Evolutionary conservation across 2,113 vertebrate genomes (phyloP).

Genomic region (Talpa occidentalis): DNA sequence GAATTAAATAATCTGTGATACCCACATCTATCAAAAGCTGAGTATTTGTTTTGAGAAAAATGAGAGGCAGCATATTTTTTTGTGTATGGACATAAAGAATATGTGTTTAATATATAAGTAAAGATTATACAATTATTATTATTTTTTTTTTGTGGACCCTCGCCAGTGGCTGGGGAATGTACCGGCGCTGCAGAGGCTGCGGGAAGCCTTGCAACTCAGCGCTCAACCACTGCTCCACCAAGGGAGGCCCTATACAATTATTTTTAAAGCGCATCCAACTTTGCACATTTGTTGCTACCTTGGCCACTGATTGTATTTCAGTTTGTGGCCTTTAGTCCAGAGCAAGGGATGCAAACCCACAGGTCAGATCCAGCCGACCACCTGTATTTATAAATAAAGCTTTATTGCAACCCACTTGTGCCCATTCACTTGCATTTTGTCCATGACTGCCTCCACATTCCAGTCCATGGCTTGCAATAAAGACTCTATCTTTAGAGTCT

Average conservation of each 20-base stretch:
- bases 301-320: not conserved
- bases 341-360: not conserved
- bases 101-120: not conserved
- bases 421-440: not conserved
- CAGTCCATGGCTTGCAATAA: rapidly evolving
- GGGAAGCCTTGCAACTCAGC: too few relatives aligned
- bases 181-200: too few relatives aligned
- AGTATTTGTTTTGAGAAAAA: slow-evolving; percentile 2
- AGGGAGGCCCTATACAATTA: too few relatives aligned
- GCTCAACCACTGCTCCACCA: too few relatives aligned
- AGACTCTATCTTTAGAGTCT: too few relatives aligned
- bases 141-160: too few relatives aligned
- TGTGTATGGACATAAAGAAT: not conserved
- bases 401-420: not conserved
- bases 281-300: not conserved
- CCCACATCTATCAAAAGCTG: not conserved
- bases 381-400: not conserved
- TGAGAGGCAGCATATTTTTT: not conserved
- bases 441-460: not conserved
- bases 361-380: not conserved
- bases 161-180: too few relatives aligned
- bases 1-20: not conserved
- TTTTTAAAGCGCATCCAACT: not conserved
- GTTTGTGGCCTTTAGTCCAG: not conserved
- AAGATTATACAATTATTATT: too few relatives aligned